phyloP scores from a whole-genome alignment of 2,888 invertebrate genomes.

The Rhagophthalmus giganteus region DNA sequence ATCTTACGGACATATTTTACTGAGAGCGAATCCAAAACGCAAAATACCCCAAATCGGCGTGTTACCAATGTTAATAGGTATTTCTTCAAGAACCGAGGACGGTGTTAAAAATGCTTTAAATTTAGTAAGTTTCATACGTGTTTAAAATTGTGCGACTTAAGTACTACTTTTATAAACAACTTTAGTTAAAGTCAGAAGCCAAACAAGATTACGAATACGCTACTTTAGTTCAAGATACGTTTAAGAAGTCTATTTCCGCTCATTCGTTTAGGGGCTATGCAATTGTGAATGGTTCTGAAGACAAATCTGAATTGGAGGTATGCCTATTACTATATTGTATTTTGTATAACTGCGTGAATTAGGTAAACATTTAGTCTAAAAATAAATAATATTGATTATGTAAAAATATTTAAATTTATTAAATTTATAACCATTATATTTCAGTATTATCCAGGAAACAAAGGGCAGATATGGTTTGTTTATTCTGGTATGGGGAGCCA shows the following conservation, averaged over 20 bases:
- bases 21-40: conserved; percentile 76
- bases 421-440: conserved; percentile 23
- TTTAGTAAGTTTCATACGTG: conserved; percentile 47
- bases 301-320: conserved; percentile 50
- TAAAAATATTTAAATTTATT: too few relatives aligned
- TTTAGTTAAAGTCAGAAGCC: conserved; percentile 59
- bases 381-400: conserved; percentile 2
- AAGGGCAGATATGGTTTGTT: conserved; percentile 66
- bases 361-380: too few relatives aligned
- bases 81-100: conserved; percentile 84
- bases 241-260: conserved; percentile 57
- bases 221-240: conserved; percentile 57
- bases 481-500: conserved; percentile 79
- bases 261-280: conserved; percentile 68
- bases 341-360: too few relatives aligned
- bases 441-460: conserved; percentile 51
- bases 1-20: conserved; percentile 85
- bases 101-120: conserved; percentile 70
- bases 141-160: too few relatives aligned
- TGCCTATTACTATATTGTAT: too few relatives aligned
- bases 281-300: conserved; percentile 50
- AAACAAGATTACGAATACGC: conserved; percentile 58
- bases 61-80: conserved; percentile 69
- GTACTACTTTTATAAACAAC: too few relatives aligned
- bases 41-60: conserved; percentile 60